phyloP scores from a whole-genome alignment of 2,797 vertebrate genomes.

The Neosilurus mollespiculum region DNA sequence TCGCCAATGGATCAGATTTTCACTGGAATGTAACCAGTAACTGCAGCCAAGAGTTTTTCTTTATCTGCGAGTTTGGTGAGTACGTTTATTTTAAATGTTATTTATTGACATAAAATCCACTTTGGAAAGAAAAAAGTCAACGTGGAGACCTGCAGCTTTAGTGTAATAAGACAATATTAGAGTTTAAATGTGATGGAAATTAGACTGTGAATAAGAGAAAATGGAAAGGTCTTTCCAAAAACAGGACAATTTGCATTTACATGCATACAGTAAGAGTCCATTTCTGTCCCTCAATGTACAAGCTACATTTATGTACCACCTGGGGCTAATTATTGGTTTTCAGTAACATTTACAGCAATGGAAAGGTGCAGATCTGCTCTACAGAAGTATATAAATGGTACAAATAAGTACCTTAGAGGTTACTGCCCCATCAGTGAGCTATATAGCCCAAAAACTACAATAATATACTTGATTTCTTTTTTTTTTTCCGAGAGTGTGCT shows the following conservation, averaged over 20 bases:
- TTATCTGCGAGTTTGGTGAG: conserved; percentile 90
- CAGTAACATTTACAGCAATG: too few species aligned
- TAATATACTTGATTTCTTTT: too few species aligned
- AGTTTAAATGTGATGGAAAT: background rate
- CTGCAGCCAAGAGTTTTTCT: conserved; percentile 83
- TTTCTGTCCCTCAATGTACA: too few species aligned
- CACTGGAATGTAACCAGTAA: conserved; percentile 80
- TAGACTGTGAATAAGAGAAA: background rate
- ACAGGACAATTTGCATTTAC: background rate
- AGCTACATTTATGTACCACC: too few species aligned
- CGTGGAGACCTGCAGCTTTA: background rate
- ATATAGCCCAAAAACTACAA: too few species aligned
- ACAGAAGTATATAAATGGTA: too few species aligned
- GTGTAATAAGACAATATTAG: background rate
- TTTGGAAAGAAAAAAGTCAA: background rate
- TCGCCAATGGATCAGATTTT: conserved; percentile 77
- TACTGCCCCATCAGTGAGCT: too few species aligned
- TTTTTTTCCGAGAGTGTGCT: background rate
- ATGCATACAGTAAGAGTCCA: too few species aligned
- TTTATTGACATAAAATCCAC: background rate
- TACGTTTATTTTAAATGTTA: background rate
- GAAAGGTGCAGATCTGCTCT: too few species aligned
- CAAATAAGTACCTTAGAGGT: too few species aligned
- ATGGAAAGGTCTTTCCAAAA: background rate
- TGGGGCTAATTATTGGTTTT: too few species aligned